A percentile compares a stretch with the other conserved stretches of the same genome.
phyloP scores from a whole-genome alignment of 1,140 invertebrate species.

The Micrasema longulum region DNA sequence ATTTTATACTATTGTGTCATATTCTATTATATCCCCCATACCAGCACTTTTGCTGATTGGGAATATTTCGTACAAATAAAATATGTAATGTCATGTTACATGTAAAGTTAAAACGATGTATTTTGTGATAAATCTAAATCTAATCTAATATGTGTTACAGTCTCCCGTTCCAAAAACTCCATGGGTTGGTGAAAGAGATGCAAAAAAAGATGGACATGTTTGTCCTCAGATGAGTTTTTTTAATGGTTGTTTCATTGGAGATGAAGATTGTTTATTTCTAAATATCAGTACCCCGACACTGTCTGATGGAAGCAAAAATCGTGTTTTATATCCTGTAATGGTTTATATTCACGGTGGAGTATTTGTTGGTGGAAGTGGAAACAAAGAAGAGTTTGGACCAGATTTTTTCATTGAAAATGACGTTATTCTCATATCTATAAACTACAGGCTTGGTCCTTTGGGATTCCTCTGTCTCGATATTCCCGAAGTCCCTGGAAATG shows the following conservation, averaged over 20 bases:
- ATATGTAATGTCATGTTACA: no score
- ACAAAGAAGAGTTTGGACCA: slow-evolving; percentile 52
- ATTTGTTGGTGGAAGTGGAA: slow-evolving; percentile 59
- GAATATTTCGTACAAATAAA: no score
- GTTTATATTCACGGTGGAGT: slow-evolving; percentile 59
- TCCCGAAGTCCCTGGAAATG: slow-evolving; percentile 56
- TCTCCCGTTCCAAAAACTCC: slow-evolving; percentile 58
- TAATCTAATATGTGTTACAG: no score
- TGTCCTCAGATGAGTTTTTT: slow-evolving; percentile 13
- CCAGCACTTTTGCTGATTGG: no score
- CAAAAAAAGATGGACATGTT: slow-evolving; percentile 56
- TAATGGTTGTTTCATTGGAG: slow-evolving; percentile 56
- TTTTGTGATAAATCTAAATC: no score
- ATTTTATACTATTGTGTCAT: no score
- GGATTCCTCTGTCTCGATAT: slow-evolving; percentile 70
- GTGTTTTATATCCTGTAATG: slow-evolving; percentile 57
- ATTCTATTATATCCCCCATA: no score
- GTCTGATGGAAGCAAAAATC: slow-evolving; percentile 51
- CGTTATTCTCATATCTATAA: slow-evolving; percentile 65
- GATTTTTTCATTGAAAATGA: slow-evolving; percentile 64
- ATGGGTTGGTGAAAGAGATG: slow-evolving; percentile 61
- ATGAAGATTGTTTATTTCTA: slow-evolving; percentile 76
- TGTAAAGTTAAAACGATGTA: no score
- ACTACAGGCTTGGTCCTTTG: slow-evolving; percentile 65
- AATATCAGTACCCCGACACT: slow-evolving; percentile 72